These are phyloP conservation scores for Psix sp. DNA, from an alignment of 1,140 invertebrate species.

Conservation along the genomic window DNA sequence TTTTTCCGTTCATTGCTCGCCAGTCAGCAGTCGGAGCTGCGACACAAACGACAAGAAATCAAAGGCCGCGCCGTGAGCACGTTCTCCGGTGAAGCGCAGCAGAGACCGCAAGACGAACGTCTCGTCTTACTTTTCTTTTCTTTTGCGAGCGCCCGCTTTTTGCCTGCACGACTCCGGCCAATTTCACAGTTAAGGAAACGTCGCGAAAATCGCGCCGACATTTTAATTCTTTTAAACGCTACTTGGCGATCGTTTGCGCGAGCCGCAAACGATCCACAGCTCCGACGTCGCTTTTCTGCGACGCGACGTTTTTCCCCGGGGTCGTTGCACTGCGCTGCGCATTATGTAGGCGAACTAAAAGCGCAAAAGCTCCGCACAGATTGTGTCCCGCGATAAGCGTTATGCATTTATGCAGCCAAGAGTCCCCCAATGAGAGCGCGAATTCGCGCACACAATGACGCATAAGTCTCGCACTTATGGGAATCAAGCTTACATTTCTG, in stretches of 20 bases:
- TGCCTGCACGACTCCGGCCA: neutral
- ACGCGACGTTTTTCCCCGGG: too few species aligned
- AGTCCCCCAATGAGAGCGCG: slow-evolving; percentile 36
- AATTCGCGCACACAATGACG: slow-evolving; percentile 46
- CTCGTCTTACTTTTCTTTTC: slow-evolving; percentile 41
- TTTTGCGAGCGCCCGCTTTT: slow-evolving; percentile 5
- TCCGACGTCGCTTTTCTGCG: too few species aligned
- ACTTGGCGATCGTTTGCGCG: neutral
- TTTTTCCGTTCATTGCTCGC: slow-evolving; percentile 47
- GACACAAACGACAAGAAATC: slow-evolving; percentile 58
- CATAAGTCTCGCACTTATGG: slow-evolving; percentile 43
- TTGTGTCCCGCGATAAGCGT: slow-evolving; percentile 25
- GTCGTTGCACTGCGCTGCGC: too few species aligned
- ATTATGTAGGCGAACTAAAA: slow-evolving; percentile 12
- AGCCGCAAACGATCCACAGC: too few species aligned
- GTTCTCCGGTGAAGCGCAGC: slow-evolving; percentile 29
- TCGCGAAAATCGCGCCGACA: slow-evolving; percentile 26
- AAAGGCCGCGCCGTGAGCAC: slow-evolving; percentile 52
- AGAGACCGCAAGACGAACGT: slow-evolving; percentile 40
- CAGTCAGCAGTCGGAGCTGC: slow-evolving; percentile 47
- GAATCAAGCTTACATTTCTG: slow-evolving; percentile 43
- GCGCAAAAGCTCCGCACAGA: slow-evolving; percentile 39
- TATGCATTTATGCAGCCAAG: slow-evolving; percentile 51
- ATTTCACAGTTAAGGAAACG: slow-evolving; percentile 33
- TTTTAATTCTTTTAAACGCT: slow-evolving; percentile 41